These are phyloP conservation scores for Carlito syrichta DNA, from an alignment of 2,113 vertebrate species.

Conservation along the genomic window DNA sequence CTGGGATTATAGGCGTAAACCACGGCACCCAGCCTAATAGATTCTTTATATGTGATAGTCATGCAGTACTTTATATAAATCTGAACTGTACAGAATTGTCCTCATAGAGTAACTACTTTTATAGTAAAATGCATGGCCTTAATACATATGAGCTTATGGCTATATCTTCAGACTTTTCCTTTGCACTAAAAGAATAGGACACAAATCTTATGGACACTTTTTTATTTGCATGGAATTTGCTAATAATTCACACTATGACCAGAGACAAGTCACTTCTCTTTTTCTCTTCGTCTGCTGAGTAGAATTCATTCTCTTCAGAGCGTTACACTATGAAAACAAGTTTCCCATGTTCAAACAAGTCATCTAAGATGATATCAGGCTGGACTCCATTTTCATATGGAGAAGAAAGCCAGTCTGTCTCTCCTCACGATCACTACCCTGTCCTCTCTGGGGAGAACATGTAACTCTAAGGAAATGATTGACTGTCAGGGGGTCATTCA, in stretches of 20 bases:
- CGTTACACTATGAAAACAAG: background rate
- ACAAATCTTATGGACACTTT: background rate
- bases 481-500: background rate
- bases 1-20: no score
- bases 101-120: background rate
- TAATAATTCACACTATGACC: background rate
- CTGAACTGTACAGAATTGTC: background rate
- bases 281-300: background rate
- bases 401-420: background rate
- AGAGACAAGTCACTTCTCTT: background rate
- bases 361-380: background rate
- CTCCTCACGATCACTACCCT: background rate
- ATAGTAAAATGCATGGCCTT: background rate
- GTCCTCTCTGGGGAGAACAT: background rate
- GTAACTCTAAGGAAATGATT: background rate
- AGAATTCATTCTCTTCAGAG: background rate
- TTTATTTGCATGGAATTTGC: background rate
- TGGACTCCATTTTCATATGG: background rate
- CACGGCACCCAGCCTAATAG: no score
- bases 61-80: background rate
- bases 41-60: background rate
- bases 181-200: background rate
- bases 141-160: background rate
- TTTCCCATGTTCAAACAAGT: background rate
- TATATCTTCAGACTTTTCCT: background rate